Evolutionary conservation across 2,797 vertebrate genomes (phyloP), one percentile per base, ranked within the genome.

Genomic region (Cynopterus sphinx): DNA sequence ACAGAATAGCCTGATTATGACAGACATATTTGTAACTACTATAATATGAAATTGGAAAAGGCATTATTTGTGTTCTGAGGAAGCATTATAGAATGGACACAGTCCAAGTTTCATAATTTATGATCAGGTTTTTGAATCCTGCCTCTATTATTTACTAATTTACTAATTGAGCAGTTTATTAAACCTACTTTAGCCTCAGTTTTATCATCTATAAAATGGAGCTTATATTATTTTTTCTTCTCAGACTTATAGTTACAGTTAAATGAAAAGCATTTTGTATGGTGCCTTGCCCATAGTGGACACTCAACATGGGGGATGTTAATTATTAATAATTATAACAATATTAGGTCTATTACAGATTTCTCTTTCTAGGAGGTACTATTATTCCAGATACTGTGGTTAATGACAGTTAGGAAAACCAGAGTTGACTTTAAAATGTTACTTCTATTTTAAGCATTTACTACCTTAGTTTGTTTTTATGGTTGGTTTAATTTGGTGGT

Each of bases 231-330:
- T 68, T 22, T 49, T 49, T 87, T 63, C 65, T 87, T 89, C 51
- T 57, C 8, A 83, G 57, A 28, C n/a, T 93, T 9, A 65, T 88
- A 21, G 55, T 90, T 55, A 90, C 31, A 92, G 79, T 73, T 59
- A 89, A 94, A 83, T 68, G 41, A 82, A 90, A 93, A 89, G 6
- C 39, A 39, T 91, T 93, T 94, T 95, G 43, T 89, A 26, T 68
- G n/a, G 33, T 93, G 11, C 19, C 63, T 94, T 87, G 28, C 33
- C 53, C 53, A 33, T 71, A 74, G 33, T 88, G 81, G 51, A 15
- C 63, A 67, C 51, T 96, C 28, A 93, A 2, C 31, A 53, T 24
- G 4, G 33, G 16, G 65, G 59, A 78, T 89, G 74, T 73, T 94
- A 84, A 84, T 71, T 83, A 71, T 79, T 85, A 84, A 53, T 79